phyloP scores from a whole-genome alignment of 2,797 vertebrate species.

The Spinibarbus caldwelli region DNA sequence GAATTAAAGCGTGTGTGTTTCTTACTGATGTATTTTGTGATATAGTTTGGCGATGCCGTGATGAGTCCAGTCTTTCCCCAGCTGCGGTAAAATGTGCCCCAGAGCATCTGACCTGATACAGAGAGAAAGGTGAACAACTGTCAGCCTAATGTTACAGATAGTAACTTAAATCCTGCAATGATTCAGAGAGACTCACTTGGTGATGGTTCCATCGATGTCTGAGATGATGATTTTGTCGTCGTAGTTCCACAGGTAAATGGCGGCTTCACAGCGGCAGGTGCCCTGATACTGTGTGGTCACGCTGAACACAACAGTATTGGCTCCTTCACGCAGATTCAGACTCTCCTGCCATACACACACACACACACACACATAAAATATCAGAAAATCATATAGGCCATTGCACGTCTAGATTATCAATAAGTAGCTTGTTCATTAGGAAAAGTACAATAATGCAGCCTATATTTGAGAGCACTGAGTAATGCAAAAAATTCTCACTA shows the following conservation, averaged over 20 bases:
- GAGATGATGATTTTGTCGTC: conserved; percentile 92
- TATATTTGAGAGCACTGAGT: neutral
- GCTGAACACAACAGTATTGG: conserved; percentile 91
- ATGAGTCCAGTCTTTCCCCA: conserved; percentile 98
- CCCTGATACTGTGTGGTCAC: conserved; percentile 97
- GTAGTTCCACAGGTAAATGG: conserved; percentile 97
- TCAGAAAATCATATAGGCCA: neutral
- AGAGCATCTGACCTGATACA: conserved; percentile 89
- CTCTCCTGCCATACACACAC: conserved; percentile 72
- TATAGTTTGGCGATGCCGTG: conserved; percentile 92
- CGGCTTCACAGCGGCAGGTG: conserved; percentile 91
- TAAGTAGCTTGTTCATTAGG: neutral
- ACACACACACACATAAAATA: neutral
- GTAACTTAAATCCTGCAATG: neutral
- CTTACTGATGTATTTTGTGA: conserved; percentile 95
- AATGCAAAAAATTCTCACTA: neutral
- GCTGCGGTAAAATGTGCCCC: conserved; percentile 92
- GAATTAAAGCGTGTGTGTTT: neutral
- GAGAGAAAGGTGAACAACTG: conserved; percentile 3
- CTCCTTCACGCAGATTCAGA: conserved; percentile 89
- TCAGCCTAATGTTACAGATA: neutral
- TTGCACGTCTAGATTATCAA: neutral
- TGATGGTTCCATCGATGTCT: conserved; percentile 97
- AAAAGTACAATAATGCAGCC: neutral
- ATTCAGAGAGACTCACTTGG: conserved; percentile 80